Evolutionary conservation across 2,113 vertebrate species (phyloP).

Genomic region (Haemorhous mexicanus): DNA sequence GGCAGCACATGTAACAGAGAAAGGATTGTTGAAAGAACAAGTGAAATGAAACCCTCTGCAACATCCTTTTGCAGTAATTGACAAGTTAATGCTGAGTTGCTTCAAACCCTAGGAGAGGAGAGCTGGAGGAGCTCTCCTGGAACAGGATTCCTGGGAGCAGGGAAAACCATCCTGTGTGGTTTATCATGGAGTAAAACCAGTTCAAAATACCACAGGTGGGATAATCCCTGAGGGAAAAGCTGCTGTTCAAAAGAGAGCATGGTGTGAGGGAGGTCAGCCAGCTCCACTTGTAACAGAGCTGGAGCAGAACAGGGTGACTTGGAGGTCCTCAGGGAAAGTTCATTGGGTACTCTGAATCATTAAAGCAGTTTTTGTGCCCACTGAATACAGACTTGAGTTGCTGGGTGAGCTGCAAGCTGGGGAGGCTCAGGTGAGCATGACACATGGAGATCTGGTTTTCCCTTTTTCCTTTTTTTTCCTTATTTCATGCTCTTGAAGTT

Average conservation of each 20-base stretch:
- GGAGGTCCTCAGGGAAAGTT: fast-evolving
- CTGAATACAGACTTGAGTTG: neutral
- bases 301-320: fast-evolving
- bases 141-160: neutral
- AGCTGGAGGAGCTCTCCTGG: neutral
- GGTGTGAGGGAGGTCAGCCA: neutral
- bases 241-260: neutral
- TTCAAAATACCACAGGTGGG: neutral
- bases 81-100: neutral
- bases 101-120: neutral
- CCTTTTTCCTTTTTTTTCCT: fast-evolving
- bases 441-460: neutral
- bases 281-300: fast-evolving
- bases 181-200: neutral
- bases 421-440: neutral
- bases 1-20: neutral
- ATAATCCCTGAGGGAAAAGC: neutral
- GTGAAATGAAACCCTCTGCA: neutral
- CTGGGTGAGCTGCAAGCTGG: neutral
- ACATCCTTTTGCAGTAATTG: neutral
- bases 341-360: neutral
- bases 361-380: neutral
- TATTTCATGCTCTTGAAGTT: neutral
- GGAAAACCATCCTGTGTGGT: neutral
- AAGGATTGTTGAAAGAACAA: neutral